Evolutionary conservation across 2,888 invertebrate genomes (phyloP).

Genomic region (Rhagonycha fulva): DNA sequence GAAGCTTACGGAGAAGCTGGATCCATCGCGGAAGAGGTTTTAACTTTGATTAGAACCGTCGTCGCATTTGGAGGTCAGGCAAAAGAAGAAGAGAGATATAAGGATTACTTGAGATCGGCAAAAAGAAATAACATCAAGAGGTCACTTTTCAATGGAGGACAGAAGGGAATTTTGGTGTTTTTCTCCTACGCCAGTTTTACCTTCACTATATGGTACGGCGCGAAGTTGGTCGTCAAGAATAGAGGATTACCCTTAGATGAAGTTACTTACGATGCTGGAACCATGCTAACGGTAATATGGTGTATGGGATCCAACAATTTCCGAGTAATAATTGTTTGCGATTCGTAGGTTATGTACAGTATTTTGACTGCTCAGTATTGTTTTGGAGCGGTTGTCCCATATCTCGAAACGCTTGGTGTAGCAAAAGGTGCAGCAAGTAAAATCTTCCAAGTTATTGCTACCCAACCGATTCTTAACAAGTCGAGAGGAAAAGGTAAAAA

Average conservation of each 20-base stretch:
- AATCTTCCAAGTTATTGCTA: not conserved
- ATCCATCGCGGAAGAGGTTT: too few relatives aligned
- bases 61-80: not conserved
- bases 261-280: slow-evolving; percentile 56
- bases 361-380: not conserved
- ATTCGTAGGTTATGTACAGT: not conserved
- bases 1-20: too few relatives aligned
- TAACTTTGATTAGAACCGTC: not conserved
- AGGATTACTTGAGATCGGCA: not conserved
- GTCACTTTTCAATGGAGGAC: not conserved
- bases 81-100: not conserved
- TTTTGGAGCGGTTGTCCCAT: not conserved
- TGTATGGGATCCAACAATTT: slow-evolving; percentile 29
- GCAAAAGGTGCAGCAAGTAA: not conserved
- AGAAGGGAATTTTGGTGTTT: not conserved
- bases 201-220: not conserved
- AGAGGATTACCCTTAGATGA: slow-evolving; percentile 47
- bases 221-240: not conserved
- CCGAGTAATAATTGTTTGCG: not conserved
- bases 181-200: not conserved
- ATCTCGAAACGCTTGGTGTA: not conserved
- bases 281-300: slow-evolving; percentile 70
- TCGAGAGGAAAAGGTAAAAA: slow-evolving; percentile 57
- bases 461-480: not conserved
- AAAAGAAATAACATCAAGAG: not conserved